phyloP scores from a whole-genome alignment of 2,113 vertebrate species.

The Solenodon paradoxus region DNA sequence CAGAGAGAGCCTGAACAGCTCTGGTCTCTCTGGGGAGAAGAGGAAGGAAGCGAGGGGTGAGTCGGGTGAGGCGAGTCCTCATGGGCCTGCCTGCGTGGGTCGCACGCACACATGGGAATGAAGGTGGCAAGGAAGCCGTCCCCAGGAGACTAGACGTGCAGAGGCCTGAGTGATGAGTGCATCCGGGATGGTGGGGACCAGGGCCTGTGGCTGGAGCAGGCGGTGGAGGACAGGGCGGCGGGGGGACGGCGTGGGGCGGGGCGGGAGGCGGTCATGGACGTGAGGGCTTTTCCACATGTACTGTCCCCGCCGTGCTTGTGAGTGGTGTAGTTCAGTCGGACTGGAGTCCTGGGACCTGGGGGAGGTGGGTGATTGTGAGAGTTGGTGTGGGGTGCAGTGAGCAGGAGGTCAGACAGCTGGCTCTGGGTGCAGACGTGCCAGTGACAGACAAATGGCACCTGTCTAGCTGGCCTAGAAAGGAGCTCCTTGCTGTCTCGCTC shows the following conservation, averaged over 20 bases:
- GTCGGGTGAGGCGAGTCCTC: too few relatives aligned
- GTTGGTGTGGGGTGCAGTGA: neutral
- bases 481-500: neutral
- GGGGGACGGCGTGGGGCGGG: too few relatives aligned
- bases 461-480: neutral
- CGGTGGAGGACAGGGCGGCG: rapidly evolving
- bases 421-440: neutral
- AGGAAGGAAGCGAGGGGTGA: neutral
- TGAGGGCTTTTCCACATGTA: too few relatives aligned
- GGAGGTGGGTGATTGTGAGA: neutral
- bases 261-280: too few relatives aligned
- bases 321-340: neutral
- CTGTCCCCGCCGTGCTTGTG: neutral
- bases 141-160: rapidly evolving
- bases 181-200: too few relatives aligned
- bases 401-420: neutral
- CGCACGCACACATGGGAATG: too few relatives aligned
- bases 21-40: rapidly evolving
- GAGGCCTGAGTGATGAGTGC: rapidly evolving
- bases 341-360: neutral
- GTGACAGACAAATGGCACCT: neutral
- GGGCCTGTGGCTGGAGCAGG: rapidly evolving
- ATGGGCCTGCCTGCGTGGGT: too few relatives aligned
- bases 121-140: neutral
- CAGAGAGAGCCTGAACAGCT: neutral